phyloP scores from a whole-genome alignment of 1,140 invertebrate genomes.

The Drosophila albomicans region DNA sequence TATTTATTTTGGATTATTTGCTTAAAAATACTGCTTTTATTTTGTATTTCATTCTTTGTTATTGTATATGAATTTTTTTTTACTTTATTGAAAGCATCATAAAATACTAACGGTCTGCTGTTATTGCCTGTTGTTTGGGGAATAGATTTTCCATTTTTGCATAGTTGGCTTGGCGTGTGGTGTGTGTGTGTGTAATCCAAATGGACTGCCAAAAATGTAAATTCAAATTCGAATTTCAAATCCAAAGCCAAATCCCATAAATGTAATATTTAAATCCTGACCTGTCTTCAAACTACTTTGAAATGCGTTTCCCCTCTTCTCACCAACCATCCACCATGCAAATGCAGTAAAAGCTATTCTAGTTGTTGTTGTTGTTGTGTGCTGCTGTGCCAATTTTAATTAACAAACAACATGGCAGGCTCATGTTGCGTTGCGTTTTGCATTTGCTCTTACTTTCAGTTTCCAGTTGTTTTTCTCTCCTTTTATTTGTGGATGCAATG shows the following conservation, averaged over 20 bases:
- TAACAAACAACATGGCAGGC: constrained; percentile 75
- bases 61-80: not conserved
- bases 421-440: constrained; percentile 57
- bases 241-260: constrained; percentile 9
- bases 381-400: constrained; percentile 76
- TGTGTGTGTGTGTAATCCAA: constrained; percentile 13
- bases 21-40: not conserved
- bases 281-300: constrained; percentile 23
- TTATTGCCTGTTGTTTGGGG: constrained; percentile 8
- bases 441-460: constrained; percentile 19
- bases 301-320: constrained; percentile 24
- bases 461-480: constrained; percentile 40
- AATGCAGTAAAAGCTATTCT: constrained; percentile 51
- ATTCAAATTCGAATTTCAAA: constrained; percentile 12
- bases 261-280: constrained; percentile 42
- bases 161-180: not conserved
- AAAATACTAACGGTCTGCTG: not conserved
- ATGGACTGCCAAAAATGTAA: constrained; percentile 15
- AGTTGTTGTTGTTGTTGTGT: constrained; percentile 11
- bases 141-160: constrained; percentile 6
- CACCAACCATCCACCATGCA: constrained; percentile 21
- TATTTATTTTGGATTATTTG: constrained; percentile 1
- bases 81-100: not conserved
- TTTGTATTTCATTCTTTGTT: not conserved
- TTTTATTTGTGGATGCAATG: constrained; percentile 30